phyloP scores from a whole-genome alignment of 2,113 vertebrate species.

The Tiliqua scincoides region DNA sequence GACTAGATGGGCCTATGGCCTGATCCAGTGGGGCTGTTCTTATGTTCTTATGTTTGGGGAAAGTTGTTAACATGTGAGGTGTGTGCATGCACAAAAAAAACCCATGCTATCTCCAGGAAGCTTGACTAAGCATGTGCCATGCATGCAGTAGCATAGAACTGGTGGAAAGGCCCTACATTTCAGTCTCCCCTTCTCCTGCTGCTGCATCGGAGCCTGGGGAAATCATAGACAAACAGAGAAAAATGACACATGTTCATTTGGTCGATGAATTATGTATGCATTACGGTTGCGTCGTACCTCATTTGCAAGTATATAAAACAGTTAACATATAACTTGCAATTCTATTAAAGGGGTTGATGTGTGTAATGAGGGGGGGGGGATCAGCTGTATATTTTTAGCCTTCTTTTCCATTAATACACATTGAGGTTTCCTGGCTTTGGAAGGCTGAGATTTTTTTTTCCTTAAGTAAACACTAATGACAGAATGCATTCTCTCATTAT shows the following conservation, averaged over 20 bases:
- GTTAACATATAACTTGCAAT: not conserved
- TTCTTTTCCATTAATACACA: slow-evolving; percentile 19
- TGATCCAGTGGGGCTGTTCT: too few relatives aligned
- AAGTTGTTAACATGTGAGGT: too few relatives aligned
- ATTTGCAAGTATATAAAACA: not conserved
- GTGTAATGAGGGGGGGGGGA: not conserved
- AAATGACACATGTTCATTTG: not conserved
- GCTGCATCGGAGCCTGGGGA: not conserved
- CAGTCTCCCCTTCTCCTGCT: not conserved
- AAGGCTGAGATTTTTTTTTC: slow-evolving; percentile 24
- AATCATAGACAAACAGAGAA: not conserved
- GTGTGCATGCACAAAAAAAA: too few relatives aligned
- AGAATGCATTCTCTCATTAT: slow-evolving; percentile 56
- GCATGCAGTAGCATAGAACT: not conserved
- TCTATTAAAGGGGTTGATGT: not conserved
- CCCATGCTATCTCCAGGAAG: too few relatives aligned
- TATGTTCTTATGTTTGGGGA: too few relatives aligned
- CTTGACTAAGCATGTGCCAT: not conserved
- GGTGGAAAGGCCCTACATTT: not conserved
- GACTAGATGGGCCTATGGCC: too few relatives aligned
- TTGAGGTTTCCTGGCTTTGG: slow-evolving; percentile 31
- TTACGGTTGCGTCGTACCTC: not conserved
- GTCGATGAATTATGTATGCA: not conserved
- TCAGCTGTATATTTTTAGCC: not conserved
- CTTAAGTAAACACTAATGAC: slow-evolving; percentile 60